A percentile compares a stretch with the other conserved stretches of the same genome.
Evolutionary conservation across 2,113 vertebrate genomes (phyloP).

Genomic region (Cromileptes altivelis): DNA sequence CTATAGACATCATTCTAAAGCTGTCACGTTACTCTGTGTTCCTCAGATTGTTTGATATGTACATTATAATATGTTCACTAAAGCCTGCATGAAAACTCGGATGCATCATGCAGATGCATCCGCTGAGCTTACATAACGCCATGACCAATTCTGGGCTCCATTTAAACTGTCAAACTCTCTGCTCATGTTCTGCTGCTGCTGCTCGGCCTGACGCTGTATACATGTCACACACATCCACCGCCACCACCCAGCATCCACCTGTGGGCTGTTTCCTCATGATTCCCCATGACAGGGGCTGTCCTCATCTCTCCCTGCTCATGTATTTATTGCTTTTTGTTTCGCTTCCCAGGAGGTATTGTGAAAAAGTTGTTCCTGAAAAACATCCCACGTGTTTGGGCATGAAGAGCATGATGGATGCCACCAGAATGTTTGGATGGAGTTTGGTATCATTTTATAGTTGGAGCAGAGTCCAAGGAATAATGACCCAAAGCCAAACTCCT

Average conservation of each 20-base stretch:
- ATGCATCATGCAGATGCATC: not conserved
- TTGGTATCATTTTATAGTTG: too few relatives aligned
- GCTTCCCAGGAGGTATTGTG: too few relatives aligned
- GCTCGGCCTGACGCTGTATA: not conserved
- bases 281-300: not conserved
- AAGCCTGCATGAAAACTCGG: not conserved
- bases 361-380: not conserved
- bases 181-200: constrained; percentile 17
- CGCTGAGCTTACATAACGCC: constrained; percentile 1
- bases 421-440: too few relatives aligned
- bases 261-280: not conserved
- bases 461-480: too few relatives aligned
- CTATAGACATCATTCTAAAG: not conserved
- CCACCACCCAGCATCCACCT: constrained; percentile 9
- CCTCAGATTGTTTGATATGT: constrained; percentile 17
- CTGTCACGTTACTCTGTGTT: constrained; percentile 1
- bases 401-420: too few relatives aligned
- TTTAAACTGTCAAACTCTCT: constrained; percentile 2
- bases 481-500: too few relatives aligned
- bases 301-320: not conserved
- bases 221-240: not conserved
- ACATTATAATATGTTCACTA: not conserved
- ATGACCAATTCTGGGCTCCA: constrained; percentile 24
- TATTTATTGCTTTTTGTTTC: too few relatives aligned
- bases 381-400: not conserved